phyloP scores from a whole-genome alignment of 2,113 vertebrate species.

The Daphoenositta chrysoptera region DNA sequence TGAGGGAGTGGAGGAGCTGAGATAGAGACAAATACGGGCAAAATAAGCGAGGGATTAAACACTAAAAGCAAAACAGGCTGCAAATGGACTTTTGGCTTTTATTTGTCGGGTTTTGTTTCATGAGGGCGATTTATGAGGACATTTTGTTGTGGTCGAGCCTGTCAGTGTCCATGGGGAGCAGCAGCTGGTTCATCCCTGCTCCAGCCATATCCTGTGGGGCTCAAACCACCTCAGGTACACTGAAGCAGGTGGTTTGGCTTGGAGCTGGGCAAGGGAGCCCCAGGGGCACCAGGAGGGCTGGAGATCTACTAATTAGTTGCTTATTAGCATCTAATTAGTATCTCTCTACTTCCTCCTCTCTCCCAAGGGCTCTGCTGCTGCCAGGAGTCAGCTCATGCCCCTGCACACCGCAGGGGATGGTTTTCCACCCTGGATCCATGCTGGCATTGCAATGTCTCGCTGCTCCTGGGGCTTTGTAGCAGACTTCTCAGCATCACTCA shows the following conservation, averaged over 20 bases:
- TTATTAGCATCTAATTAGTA: not conserved
- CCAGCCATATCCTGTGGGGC: accelerated
- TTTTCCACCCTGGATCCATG: not conserved
- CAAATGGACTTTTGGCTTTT: not conserved
- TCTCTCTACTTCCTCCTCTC: not conserved
- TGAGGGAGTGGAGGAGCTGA: not conserved
- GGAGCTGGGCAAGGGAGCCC: not conserved
- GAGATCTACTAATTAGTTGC: not conserved
- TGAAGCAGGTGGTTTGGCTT: not conserved
- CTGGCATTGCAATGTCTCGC: accelerated
- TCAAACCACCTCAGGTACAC: not conserved
- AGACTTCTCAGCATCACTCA: not conserved
- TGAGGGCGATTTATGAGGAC: not conserved
- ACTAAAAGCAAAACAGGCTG: not conserved
- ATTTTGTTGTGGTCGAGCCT: not conserved
- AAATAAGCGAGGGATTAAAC: not conserved
- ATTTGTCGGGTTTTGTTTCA: not conserved
- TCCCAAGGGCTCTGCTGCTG: not conserved
- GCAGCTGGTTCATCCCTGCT: not conserved
- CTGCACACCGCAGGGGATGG: not conserved
- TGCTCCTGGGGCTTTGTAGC: not conserved
- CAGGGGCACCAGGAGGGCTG: not conserved
- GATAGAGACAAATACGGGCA: accelerated
- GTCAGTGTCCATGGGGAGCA: not conserved
- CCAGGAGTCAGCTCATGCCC: not conserved